phyloP scores from a whole-genome alignment of 2,113 vertebrate species.

The Cebidichthys violaceus region DNA sequence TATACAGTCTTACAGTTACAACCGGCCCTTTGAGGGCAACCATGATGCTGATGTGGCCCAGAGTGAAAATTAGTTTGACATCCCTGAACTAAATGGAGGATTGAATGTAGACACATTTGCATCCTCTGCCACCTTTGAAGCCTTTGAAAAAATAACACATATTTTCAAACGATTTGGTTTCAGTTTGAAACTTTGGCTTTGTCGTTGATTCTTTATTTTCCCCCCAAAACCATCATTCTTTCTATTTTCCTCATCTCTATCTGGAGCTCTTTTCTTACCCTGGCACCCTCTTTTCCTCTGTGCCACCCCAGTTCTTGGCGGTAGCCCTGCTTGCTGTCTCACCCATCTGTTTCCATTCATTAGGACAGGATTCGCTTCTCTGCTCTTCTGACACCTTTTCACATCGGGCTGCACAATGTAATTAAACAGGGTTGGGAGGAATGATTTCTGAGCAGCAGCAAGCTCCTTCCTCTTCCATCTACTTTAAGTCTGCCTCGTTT shows the following conservation, averaged over 20 bases:
- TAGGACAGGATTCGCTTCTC: conserved; percentile 81
- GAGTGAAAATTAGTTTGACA: no score
- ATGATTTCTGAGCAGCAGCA: conserved; percentile 59
- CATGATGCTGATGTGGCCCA: no score
- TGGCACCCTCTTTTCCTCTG: conserved; percentile 47
- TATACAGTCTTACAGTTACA: no score
- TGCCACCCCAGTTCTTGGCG: conserved; percentile 75
- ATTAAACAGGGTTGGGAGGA: conserved; percentile 78
- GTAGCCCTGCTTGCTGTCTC: conserved; percentile 63
- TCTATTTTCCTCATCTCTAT: conserved; percentile 31
- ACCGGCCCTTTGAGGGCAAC: no score
- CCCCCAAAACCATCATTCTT: conserved; percentile 19
- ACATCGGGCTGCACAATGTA: conserved; percentile 80
- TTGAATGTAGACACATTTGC: background rate
- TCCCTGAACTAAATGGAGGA: background rate
- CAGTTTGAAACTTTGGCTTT: conserved; percentile 12
- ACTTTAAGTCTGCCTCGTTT: conserved; percentile 50
- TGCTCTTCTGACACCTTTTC: conserved; percentile 83
- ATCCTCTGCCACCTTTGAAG: background rate
- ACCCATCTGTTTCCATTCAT: conserved; percentile 87
- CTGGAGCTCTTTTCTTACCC: conserved; percentile 49
- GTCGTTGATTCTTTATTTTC: conserved; percentile 19
- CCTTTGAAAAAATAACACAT: background rate
- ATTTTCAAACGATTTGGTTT: background rate
- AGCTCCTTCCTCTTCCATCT: conserved; percentile 50